Evolutionary conservation across 2,888 invertebrate genomes (phyloP), one percentile per base, ranked within the genome.

Genomic region (Eupsilia transversa): DNA sequence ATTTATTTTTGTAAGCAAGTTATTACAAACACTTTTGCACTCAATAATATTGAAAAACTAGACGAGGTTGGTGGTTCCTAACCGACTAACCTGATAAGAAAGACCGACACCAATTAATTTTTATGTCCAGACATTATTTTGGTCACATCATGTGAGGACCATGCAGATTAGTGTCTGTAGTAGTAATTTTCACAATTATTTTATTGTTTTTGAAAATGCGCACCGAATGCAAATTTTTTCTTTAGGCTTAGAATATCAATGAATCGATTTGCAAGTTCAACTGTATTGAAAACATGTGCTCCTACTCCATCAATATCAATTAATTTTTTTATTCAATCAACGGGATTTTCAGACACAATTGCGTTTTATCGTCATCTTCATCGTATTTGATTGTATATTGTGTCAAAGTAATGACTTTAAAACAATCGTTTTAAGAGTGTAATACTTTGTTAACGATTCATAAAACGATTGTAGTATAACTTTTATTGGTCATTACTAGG

Each of bases 401-500:
- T 68, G 52, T 17, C 7, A 60, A 38, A 10, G 27, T 56, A 23
- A 71, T 33, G 23, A 30, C 20, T 23, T 60, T 2, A 4, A 35
- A 56, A 60, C 59, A 64, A 79, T 64, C 20, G 33, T n/a, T 64
- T 71, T 33, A 23, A 17, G 12, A 57, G 27, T 49, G 3, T n/a
- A 35, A 35, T 43, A 27, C 54, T 59, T 64, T 61, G 52, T 82
- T 82, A 68, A 57, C 12, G 60, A 79, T 64, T 71, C 71, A 83
- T 83, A 79, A 69, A 81, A 65, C 12, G 60, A 57, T 79, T 68
- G 57, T 67, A 66, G 30, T 67, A 41, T 38, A 77, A 68, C 23
- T 75, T 80, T 79, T 81, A 78, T 80, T 67, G 64, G 56, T 77
- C 17, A 59, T 79, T 72, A 64, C 49, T 67, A 75, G 71, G 69